Percentiles rank a stretch among this genome's conserved stretches.
phyloP scores from a whole-genome alignment of 2,888 invertebrate genomes.

The Napeogenes sylphis region DNA sequence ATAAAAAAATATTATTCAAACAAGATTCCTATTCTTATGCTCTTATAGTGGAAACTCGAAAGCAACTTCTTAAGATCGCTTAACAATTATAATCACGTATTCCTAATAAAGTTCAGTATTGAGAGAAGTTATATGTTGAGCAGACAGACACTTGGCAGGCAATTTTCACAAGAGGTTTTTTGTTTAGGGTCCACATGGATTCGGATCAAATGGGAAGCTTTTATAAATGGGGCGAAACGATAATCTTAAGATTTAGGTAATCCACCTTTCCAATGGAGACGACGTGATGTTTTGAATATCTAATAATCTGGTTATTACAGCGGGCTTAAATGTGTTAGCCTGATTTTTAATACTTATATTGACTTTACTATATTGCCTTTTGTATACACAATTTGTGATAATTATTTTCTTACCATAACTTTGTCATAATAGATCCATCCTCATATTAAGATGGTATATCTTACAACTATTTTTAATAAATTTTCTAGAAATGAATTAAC shows the following conservation, averaged over 20 bases:
- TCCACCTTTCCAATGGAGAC: conserved; percentile 33
- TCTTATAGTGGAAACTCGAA: no score
- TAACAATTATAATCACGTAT: conserved; percentile 41
- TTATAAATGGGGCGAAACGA: conserved; percentile 40
- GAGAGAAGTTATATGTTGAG: not conserved
- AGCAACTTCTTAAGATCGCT: no score
- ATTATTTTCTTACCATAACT: no score
- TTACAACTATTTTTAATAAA: no score
- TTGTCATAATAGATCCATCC: no score
- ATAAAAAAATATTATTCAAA: no score
- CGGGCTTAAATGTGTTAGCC: not conserved
- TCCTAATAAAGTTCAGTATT: conserved; percentile 35
- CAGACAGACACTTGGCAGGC: conserved; percentile 11
- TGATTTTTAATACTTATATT: not conserved
- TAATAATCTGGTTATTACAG: conserved; percentile 20
- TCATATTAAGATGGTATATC: no score
- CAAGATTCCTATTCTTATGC: no score
- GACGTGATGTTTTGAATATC: conserved; percentile 29
- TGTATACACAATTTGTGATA: no score
- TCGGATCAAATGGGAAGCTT: conserved; percentile 32
- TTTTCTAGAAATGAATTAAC: no score
- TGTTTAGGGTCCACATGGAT: conserved; percentile 26
- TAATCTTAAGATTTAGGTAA: conserved; percentile 41
- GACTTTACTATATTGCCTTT: no score
- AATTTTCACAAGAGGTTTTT: conserved; percentile 16